These are phyloP conservation scores for Plectropomus leopardus DNA, from an alignment of 2,113 vertebrate species.

Conservation along the genomic window DNA sequence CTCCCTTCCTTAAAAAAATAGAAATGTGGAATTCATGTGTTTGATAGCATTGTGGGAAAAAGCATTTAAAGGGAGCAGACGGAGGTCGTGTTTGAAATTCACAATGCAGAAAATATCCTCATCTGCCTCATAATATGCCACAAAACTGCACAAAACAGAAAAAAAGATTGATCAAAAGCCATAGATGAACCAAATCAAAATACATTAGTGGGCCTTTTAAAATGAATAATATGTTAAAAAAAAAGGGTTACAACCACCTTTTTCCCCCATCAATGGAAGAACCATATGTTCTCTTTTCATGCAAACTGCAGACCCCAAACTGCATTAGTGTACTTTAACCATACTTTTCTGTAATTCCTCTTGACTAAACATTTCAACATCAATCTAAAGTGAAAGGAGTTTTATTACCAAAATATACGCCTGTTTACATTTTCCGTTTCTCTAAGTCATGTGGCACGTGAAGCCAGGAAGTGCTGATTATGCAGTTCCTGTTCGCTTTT, in stretches of 20 bases:
- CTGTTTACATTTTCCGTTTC: conserved; percentile 33
- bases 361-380: background rate
- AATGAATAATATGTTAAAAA: too few relatives aligned
- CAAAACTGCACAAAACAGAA: conserved; percentile 40
- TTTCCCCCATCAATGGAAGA: background rate
- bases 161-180: background rate
- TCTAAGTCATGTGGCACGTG: conserved; percentile 60
- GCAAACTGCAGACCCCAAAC: background rate
- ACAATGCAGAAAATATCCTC: conserved; percentile 27
- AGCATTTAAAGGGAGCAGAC: conserved; percentile 53
- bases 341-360: background rate
- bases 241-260: too few relatives aligned
- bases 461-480: conserved; percentile 80
- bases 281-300: conserved; percentile 1
- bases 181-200: background rate
- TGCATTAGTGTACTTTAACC: background rate
- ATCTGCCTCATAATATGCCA: conserved; percentile 14
- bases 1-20: conserved; percentile 32
- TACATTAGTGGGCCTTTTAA: background rate
- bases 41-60: conserved; percentile 67
- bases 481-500: conserved; percentile 73
- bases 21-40: conserved; percentile 46
- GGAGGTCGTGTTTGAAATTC: conserved; percentile 40
- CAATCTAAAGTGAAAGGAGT: conserved; percentile 2
- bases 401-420: conserved; percentile 15